Percentiles rank a stretch among this genome's conserved stretches.
These are phyloP conservation scores for Drosophila robusta DNA, from an alignment of 2,888 invertebrate species.

Conservation along the genomic window DNA sequence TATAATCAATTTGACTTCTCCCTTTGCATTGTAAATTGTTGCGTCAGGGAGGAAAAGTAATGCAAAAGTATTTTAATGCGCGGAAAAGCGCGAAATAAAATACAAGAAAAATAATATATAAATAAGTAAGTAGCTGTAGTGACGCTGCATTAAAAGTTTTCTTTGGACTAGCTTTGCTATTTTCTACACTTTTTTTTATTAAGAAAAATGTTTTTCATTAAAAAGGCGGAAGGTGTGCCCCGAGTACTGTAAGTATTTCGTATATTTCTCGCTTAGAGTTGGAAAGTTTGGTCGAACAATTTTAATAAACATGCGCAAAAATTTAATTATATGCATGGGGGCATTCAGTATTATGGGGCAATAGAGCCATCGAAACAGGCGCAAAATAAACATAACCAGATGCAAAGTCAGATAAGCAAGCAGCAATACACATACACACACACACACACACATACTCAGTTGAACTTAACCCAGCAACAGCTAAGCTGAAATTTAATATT, in stretches of 20 bases:
- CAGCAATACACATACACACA: slow-evolving; percentile 25
- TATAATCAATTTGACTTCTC: slow-evolving; percentile 68
- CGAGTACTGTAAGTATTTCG: slow-evolving; percentile 39
- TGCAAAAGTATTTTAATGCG: slow-evolving; percentile 67
- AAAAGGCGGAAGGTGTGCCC: slow-evolving; percentile 19
- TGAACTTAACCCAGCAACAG: slow-evolving; percentile 67
- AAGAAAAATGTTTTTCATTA: slow-evolving; percentile 62
- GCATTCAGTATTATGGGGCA: slow-evolving; percentile 66
- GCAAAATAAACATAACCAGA: slow-evolving; percentile 71
- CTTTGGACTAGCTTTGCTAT: slow-evolving; percentile 51
- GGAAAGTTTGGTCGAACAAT: slow-evolving; percentile 66
- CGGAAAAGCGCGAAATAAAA: slow-evolving; percentile 1
- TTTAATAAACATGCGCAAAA: slow-evolving; percentile 76
- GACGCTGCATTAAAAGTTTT: slow-evolving; percentile 69
- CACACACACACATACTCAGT: slow-evolving; percentile 17
- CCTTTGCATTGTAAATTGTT: slow-evolving; percentile 65
- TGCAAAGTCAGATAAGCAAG: slow-evolving; percentile 70
- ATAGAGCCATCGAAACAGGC: slow-evolving; percentile 74
- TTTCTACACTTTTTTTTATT: slow-evolving; percentile 11
- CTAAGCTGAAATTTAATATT: slow-evolving; percentile 77
- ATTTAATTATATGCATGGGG: slow-evolving; percentile 79
- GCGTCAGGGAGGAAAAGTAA: slow-evolving; percentile 42
- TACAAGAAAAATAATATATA: slow-evolving; percentile 4
- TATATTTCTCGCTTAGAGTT: slow-evolving; percentile 23
- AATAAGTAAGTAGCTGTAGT: slow-evolving; percentile 39